Conservation (phyloP, 2,888 invertebrate genomes). For the Drosophila phalerata region DNA sequence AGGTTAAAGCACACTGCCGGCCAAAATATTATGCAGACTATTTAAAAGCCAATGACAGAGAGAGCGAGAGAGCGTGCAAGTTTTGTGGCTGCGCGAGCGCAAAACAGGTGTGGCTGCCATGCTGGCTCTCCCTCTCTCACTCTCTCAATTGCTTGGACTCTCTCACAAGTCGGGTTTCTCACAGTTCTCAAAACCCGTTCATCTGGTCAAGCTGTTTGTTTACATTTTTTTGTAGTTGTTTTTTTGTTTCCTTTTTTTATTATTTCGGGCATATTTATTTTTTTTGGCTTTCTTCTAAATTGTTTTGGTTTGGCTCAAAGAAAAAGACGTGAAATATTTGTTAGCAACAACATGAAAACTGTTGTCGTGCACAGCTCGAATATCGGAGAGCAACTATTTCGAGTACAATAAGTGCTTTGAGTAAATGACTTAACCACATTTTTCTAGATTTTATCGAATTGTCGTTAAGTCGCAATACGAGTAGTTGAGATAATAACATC, state of each 20-base stretch:
- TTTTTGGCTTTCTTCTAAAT: constrained; percentile 55
- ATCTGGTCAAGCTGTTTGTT: constrained; percentile 70
- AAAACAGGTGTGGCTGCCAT: constrained; percentile 73
- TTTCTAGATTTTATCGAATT: constrained; percentile 12
- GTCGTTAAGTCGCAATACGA: neutral
- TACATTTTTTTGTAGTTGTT: constrained; percentile 73
- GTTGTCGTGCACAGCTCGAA: constrained; percentile 9
- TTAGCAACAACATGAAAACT: constrained; percentile 55
- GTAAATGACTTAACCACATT: constrained; percentile 34
- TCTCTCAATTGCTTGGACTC: constrained; percentile 7
- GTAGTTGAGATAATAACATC: neutral
- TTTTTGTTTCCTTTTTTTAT: constrained; percentile 35
- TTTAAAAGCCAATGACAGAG: neutral
- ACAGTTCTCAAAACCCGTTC: constrained; percentile 61
- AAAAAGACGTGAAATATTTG: constrained; percentile 49
- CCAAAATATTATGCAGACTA: constrained; percentile 32
- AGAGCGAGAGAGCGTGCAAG: constrained; percentile 1
- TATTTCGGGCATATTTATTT: constrained; percentile 16
- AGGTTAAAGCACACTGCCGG: constrained; percentile 73
- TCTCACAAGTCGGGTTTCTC: neutral
- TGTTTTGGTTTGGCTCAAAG: constrained; percentile 40
- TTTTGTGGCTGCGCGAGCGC: constrained; percentile 58
- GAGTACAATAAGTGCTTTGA: neutral
- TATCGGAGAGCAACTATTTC: constrained; percentile 1
- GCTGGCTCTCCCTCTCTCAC: constrained; percentile 4